Percentiles rank a stretch among this genome's conserved stretches.
Evolutionary conservation across 2,113 vertebrate genomes (phyloP).

Genomic region (Lagenorhynchus albirostris): DNA sequence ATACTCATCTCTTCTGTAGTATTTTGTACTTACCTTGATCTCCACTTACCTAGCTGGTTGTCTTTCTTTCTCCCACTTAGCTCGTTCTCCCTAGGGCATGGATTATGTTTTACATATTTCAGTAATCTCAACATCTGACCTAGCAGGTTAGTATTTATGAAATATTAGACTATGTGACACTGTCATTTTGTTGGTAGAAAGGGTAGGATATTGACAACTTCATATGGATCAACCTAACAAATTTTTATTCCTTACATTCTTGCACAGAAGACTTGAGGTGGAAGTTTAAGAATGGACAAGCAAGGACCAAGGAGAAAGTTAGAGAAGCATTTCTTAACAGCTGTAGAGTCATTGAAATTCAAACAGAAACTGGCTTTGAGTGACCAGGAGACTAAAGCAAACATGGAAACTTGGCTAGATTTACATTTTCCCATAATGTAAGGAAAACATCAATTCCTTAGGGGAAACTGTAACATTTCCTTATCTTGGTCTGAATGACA

Average conservation of each 20-base stretch:
- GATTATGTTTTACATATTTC: background rate
- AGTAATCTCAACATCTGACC: background rate
- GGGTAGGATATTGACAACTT: background rate
- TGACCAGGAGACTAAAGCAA: background rate
- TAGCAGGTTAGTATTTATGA: background rate
- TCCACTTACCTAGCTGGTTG: background rate
- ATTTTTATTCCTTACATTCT: background rate
- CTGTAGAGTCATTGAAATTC: background rate
- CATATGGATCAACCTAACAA: background rate
- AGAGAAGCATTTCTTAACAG: background rate
- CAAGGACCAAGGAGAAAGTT: background rate
- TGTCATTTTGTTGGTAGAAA: conserved; percentile 28
- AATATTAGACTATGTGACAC: background rate
- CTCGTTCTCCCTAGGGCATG: background rate
- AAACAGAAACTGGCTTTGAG: background rate
- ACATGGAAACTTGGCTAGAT: background rate
- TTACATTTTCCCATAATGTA: background rate
- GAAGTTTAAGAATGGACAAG: background rate
- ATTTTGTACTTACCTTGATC: background rate
- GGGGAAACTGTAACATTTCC: background rate
- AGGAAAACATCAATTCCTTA: background rate
- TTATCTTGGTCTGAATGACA: background rate
- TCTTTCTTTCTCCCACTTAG: background rate
- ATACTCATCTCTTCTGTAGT: background rate
- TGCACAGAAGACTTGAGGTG: background rate